Evolutionary conservation across 2,888 invertebrate species (phyloP).

Genomic region (Pyrrhosoma nymphula): DNA sequence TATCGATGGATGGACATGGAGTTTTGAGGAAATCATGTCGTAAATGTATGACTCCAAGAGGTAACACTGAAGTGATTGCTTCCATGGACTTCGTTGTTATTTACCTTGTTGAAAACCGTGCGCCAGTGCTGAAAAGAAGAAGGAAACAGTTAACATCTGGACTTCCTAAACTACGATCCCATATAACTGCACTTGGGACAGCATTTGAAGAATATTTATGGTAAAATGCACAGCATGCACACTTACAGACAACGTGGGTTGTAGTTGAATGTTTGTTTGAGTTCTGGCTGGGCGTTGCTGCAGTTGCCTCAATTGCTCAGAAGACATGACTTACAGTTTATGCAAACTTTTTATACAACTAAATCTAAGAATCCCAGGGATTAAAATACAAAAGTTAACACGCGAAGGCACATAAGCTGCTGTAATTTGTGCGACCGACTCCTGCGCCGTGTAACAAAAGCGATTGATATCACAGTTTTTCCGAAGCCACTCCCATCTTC

Average conservation of each 20-base stretch:
- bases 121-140: slow-evolving; percentile 80
- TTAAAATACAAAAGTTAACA: not conserved
- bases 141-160: slow-evolving; percentile 56
- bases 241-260: slow-evolving; percentile 62
- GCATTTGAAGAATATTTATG: not conserved
- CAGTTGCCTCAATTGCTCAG: not conserved
- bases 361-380: not conserved
- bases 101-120: slow-evolving; percentile 80
- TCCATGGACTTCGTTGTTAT: not conserved
- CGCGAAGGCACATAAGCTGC: not conserved
- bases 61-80: no score
- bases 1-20: no score
- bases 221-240: not conserved
- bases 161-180: not conserved
- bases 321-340: not conserved
- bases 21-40: no score
- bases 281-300: slow-evolving; percentile 33
- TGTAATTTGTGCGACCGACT: not conserved
- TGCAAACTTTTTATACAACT: not conserved
- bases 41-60: no score
- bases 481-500: not conserved
- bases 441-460: not conserved
- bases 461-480: not conserved
- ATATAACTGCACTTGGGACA: not conserved
- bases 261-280: slow-evolving; percentile 68